Percentiles rank a stretch among this genome's conserved stretches.
Conservation (phyloP, 1,140 invertebrate genomes). For the Neodiprion fabricii region DNA sequence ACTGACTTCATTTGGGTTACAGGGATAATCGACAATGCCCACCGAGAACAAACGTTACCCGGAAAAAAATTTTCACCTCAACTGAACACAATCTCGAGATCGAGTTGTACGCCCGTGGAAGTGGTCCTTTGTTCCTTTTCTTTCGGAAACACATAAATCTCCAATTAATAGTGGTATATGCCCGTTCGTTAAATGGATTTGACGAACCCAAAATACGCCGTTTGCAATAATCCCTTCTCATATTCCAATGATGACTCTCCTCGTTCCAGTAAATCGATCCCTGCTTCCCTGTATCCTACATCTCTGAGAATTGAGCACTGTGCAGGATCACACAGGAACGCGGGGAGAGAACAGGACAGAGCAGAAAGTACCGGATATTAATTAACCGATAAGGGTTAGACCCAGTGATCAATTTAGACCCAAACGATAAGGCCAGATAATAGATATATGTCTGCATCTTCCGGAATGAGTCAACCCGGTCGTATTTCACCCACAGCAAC, state of each 20-base stretch:
- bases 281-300: background rate
- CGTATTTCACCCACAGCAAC: too few species aligned
- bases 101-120: too few species aligned
- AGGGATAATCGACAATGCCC: background rate
- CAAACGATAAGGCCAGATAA: background rate
- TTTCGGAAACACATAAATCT: too few species aligned
- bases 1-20: background rate
- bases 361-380: background rate
- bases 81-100: too few species aligned
- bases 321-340: background rate
- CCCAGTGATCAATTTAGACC: slow-evolving; percentile 7
- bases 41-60: too few species aligned
- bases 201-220: too few species aligned
- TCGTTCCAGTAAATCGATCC: background rate
- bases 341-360: background rate
- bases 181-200: too few species aligned
- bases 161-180: too few species aligned
- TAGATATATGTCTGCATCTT: slow-evolving; percentile 2
- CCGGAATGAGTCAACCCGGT: background rate
- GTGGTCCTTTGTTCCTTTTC: too few species aligned
- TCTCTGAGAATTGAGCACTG: background rate
- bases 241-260: too few species aligned
- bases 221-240: too few species aligned
- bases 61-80: too few species aligned
- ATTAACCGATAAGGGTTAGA: slow-evolving; percentile 3